Evolutionary conservation across 2,797 vertebrate species (phyloP).

Genomic region (Galagoides demidoff): DNA sequence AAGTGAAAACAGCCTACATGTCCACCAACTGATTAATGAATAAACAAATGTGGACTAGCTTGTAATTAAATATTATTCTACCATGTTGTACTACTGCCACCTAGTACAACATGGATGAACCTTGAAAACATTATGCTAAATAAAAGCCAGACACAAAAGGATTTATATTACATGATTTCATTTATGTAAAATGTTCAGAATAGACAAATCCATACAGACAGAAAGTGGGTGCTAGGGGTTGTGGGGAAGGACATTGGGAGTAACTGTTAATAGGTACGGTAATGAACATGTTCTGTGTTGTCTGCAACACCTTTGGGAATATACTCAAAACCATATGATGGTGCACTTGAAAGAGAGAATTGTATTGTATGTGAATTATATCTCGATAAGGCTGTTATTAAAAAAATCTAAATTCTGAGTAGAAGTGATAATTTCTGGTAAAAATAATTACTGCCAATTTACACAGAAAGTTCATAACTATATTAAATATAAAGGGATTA

Average conservation of each 20-base stretch:
- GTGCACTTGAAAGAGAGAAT: not conserved
- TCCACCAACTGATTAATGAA: not conserved
- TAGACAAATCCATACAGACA: not conserved
- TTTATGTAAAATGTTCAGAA: not conserved
- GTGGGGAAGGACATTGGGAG: not conserved
- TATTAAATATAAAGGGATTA: slow-evolving; percentile 77
- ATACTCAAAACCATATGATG: not conserved
- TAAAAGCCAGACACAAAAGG: not conserved
- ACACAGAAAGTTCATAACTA: slow-evolving; percentile 49
- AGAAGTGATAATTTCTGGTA: slow-evolving; percentile 71
- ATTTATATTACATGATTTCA: not conserved
- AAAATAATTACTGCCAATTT: slow-evolving; percentile 75
- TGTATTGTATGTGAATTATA: slow-evolving; percentile 31
- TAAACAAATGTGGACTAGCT: not conserved
- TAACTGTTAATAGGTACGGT: not conserved
- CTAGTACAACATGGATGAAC: not conserved
- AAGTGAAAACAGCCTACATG: not conserved
- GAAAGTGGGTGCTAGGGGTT: not conserved
- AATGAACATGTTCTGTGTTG: not conserved
- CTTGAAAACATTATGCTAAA: slow-evolving; percentile 18
- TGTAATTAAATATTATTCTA: not conserved
- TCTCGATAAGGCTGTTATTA: slow-evolving; percentile 24
- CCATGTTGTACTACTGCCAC: not conserved
- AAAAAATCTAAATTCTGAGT: not conserved
- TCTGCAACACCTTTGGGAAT: not conserved